These are phyloP conservation scores for Chiridota heheva DNA, from an alignment of 35 echinoderm and acorn worm genomes.

Conservation along the genomic window DNA sequence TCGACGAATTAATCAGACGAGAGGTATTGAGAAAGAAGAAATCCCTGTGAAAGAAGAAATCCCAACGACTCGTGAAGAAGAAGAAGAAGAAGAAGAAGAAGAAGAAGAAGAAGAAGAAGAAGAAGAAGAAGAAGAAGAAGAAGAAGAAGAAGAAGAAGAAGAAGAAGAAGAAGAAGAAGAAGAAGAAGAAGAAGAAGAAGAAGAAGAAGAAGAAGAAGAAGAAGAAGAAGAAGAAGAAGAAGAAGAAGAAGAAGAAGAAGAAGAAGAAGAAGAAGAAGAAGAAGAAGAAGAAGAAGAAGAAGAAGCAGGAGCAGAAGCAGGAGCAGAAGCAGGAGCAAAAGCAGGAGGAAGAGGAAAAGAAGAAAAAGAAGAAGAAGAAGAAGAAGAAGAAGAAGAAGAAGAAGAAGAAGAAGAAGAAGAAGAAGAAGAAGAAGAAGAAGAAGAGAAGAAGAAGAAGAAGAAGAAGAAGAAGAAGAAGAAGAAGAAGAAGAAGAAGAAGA, in stretches of 20 bases:
- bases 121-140: too few species aligned
- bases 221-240: background rate
- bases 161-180: too few species aligned
- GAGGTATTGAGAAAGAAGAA: too few species aligned
- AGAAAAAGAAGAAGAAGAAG: background rate
- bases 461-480: constrained; percentile 1
- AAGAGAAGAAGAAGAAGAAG: background rate
- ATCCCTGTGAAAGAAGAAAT: too few species aligned
- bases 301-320: background rate
- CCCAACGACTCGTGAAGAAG: too few species aligned
- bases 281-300: background rate
- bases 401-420: too few species aligned
- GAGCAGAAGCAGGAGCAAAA: background rate
- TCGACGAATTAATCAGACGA: too few species aligned
- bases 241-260: background rate
- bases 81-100: too few species aligned
- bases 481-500: background rate
- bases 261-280: background rate
- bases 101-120: too few species aligned
- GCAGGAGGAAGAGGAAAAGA: background rate
- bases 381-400: background rate
- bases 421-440: too few species aligned
- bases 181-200: background rate
- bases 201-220: too few species aligned
- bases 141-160: too few species aligned